phyloP scores from a whole-genome alignment of 2,797 vertebrate genomes.

The Fistularia commersonii region DNA sequence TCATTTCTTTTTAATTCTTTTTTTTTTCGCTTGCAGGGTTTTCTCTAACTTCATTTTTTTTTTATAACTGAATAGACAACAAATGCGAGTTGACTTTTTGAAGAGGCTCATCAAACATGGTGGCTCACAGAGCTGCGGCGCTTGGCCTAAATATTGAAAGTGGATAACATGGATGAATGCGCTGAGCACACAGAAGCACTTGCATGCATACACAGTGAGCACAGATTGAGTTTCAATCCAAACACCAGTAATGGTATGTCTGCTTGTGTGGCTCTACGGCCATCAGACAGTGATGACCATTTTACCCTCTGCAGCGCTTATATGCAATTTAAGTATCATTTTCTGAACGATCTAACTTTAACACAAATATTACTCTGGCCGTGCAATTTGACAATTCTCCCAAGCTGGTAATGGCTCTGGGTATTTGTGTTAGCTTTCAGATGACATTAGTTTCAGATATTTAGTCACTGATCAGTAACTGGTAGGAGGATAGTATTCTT shows the following conservation, averaged over 20 bases:
- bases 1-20: slow-evolving; percentile 19
- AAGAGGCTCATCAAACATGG: slow-evolving; percentile 34
- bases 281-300: slow-evolving; percentile 12
- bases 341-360: slow-evolving; percentile 7
- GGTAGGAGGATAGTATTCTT: too few relatives aligned
- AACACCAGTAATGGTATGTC: slow-evolving; percentile 25
- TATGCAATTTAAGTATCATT: slow-evolving; percentile 8
- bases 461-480: too few relatives aligned
- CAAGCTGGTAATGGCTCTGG: too few relatives aligned
- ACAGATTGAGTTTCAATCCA: slow-evolving; percentile 13
- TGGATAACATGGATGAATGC: slow-evolving; percentile 38
- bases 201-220: slow-evolving; percentile 17
- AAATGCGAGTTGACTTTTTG: slow-evolving; percentile 25
- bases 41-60: slow-evolving; percentile 5
- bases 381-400: too few relatives aligned
- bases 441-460: too few relatives aligned
- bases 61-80: slow-evolving; percentile 23
- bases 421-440: too few relatives aligned
- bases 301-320: slow-evolving; percentile 12
- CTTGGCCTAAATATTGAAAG: slow-evolving; percentile 39
- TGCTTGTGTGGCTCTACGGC: slow-evolving; percentile 11
- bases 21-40: slow-evolving; percentile 24
- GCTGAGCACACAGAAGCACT: slow-evolving; percentile 19
- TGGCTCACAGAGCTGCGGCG: slow-evolving; percentile 13
- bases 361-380: slow-evolving; percentile 11